Base-by-base conservation (phyloP, 2,888 invertebrate genomes). In the Leptinotarsa tumamoca region DNA sequence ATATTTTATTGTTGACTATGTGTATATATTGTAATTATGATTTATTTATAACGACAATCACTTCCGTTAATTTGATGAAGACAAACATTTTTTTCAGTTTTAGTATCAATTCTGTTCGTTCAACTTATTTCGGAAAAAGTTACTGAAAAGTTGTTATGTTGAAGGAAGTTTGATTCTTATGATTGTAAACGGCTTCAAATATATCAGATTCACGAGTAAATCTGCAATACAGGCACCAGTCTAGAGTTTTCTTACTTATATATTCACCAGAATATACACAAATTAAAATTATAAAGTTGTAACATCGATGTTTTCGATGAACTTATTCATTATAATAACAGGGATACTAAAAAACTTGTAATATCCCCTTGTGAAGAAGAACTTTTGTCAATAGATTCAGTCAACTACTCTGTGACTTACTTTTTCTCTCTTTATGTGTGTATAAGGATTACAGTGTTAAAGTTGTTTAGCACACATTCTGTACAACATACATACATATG, bases 11-110 rank as follows among this genome's bases (percentile, higher is more conserved):
- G 69, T 69, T 56, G 56, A 33, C 43, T 56, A 43, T 58, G 18
- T 70, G 58, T 70, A 61, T 70, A 52, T 51, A 52, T 70, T 70
- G 70, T 58, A 58, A 58, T 43, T 54, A 27, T 52, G 52, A 56
- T 43, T 70, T 43, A 18, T 70, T 58, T 58, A 52, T 33, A 54
- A 56, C 54, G 69, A 69, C 69, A 69, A 69, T 69, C 69, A 69
- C n/a, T 69, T 69, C 43, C 23, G 33, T 69, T 54, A 27, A 13
- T 54, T 10, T 69, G 18, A 5, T 54, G 13, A 52, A 68, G 52
- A 33, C 21, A 50, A 27, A 27, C 67, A 52, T 27, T 68, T 23
- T 50, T 50, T 50, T 23, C 23, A 58, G 23, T 18, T 58, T 23
- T 21, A 4, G 33, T 18, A 49, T 18, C 4, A 67, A 43, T 43